Evolutionary conservation across 2,888 invertebrate genomes (phyloP), one percentile per base, ranked within the genome.

Genomic region (Leucania comma): DNA sequence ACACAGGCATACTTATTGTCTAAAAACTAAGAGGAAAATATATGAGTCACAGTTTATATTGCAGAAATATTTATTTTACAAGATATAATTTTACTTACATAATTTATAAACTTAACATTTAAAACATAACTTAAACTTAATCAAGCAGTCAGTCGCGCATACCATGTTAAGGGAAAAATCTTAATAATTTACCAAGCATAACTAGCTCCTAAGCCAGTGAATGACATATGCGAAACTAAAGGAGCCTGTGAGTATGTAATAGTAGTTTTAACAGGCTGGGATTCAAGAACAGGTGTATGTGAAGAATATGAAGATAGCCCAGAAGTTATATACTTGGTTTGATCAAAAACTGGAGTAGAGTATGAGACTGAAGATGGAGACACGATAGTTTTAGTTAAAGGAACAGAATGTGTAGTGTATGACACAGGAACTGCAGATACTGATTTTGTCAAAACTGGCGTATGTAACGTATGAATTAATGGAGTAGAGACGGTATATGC

Each of bases 91-190:
- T 72, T 84, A 84, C 82, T 70, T 61, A 81, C 26, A 65, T 48
- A 29, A 54, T 2, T 48, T 9, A 63, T 80, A 83, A 80, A 81
- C 68, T 75, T 85, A 85, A 84, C 80, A 74, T 69, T 68, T 42
- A 59, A 70, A 74, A 82, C 58, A 74, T 75, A 74, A 75, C 66
- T 79, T 75, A 75, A 66, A 81, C 65, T 35, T 84, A 79, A 81
- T 72, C 62, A 75, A 80, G 70, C 76, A 88, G 90, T 91, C 91
- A 91, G 90, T 90, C 90, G 90, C 90, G 86, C 87, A 81, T 84
- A 72, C 73, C 82, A 82, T 73, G 76, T 78, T 48, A 46, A 75
- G 78, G 79, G 78, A 68, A 68, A 65, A 72, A 84, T 71, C 22
- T 71, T 0, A 75, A 68, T 69, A 38, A 83, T 87, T 87, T 90